Percentiles rank a stretch among this genome's conserved stretches.
These are phyloP conservation scores for Baronia brevicornis DNA, from an alignment of 2,888 invertebrate genomes.

Conservation along the genomic window DNA sequence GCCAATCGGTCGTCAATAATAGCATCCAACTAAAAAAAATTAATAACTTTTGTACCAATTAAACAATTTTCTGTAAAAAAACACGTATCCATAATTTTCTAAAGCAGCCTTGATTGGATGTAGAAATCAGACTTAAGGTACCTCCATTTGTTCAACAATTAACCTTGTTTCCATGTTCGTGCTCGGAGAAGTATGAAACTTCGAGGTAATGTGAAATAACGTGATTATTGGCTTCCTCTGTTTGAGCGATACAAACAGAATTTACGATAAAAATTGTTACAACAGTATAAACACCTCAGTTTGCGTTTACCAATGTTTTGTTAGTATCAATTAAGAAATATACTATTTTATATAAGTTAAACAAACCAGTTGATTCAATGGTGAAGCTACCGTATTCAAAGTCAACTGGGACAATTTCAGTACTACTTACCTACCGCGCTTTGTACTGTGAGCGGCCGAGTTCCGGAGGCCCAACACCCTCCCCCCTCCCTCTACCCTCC, in stretches of 20 bases:
- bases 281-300: too few species aligned
- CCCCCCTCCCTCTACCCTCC: too few species aligned
- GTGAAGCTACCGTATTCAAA: too few species aligned
- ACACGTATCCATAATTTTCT: constrained; percentile 16
- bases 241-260: constrained; percentile 6
- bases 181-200: constrained; percentile 22
- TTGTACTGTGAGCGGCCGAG: too few species aligned
- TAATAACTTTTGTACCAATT: too few species aligned
- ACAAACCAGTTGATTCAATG: too few species aligned
- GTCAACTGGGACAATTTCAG: too few species aligned
- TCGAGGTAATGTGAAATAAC: constrained; percentile 23
- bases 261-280: too few species aligned
- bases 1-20: constrained; percentile 4
- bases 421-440: too few species aligned
- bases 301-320: background rate
- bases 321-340: too few species aligned
- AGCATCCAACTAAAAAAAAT: background rate
- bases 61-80: constrained; percentile 12
- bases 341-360: too few species aligned
- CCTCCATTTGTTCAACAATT: constrained; percentile 21
- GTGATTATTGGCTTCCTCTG: constrained; percentile 21
- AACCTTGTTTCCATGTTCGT: constrained; percentile 24
- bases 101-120: constrained; percentile 21
- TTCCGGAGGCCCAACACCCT: too few species aligned
- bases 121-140: constrained; percentile 23